Evolutionary conservation across 2,888 invertebrate genomes (phyloP).

Genomic region (Entomobrya multifasciata): DNA sequence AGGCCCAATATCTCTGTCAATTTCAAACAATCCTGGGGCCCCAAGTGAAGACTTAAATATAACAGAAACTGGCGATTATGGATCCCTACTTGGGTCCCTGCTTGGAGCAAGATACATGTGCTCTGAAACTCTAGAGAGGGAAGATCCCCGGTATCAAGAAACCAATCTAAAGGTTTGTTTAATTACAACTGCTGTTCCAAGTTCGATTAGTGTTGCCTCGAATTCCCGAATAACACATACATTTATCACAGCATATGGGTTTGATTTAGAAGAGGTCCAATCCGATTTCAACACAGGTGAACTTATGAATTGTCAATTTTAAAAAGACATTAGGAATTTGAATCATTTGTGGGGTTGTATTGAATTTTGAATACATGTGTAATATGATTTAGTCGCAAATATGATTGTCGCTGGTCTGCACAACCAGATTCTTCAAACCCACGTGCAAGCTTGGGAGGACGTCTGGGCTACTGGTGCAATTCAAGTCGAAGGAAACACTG

Average conservation of each 20-base stretch:
- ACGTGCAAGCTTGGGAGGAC: constrained; percentile 74
- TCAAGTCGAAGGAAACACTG: constrained; percentile 78
- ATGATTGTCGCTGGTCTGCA: constrained; percentile 60
- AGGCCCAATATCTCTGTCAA: not conserved
- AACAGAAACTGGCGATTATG: constrained; percentile 58
- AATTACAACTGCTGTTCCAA: constrained; percentile 69
- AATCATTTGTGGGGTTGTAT: too few relatives aligned
- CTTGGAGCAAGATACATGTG: constrained; percentile 63
- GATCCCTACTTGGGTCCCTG: constrained; percentile 49
- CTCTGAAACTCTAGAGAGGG: constrained; percentile 73
- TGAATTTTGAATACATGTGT: too few relatives aligned
- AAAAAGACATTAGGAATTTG: too few relatives aligned
- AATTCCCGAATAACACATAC: constrained; percentile 54
- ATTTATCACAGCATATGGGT: constrained; percentile 74
- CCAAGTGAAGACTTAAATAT: constrained; percentile 73
- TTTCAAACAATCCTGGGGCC: constrained; percentile 28
- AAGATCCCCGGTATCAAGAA: constrained; percentile 77
- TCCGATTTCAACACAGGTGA: constrained; percentile 74
- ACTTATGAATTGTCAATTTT: too few relatives aligned
- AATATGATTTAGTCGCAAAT: constrained; percentile 40
- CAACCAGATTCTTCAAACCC: constrained; percentile 61
- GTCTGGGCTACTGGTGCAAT: constrained; percentile 78
- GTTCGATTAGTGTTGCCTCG: constrained; percentile 19
- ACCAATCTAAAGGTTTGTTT: constrained; percentile 61
- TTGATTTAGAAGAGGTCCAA: constrained; percentile 47